A percentile compares a stretch with the other conserved stretches of the same genome.
Evolutionary conservation across 2,113 vertebrate species (phyloP).

Genomic region (Dissostichus mawsoni): DNA sequence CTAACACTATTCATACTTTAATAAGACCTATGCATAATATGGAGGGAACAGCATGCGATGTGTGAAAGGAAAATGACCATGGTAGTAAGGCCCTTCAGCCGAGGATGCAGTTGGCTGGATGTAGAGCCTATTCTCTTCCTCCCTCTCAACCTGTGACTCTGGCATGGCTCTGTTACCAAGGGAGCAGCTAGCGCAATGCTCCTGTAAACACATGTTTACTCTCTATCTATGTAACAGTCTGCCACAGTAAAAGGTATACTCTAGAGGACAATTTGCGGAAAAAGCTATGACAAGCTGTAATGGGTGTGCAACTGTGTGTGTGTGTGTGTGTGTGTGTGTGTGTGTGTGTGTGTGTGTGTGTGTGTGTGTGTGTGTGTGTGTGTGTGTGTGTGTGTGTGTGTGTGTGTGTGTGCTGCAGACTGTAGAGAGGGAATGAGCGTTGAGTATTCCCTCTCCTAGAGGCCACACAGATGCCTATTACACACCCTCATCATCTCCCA

Average conservation of each 20-base stretch:
- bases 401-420: constrained; percentile 35
- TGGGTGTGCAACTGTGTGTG: constrained; percentile 56
- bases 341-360: constrained; percentile 27
- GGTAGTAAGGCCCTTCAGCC: constrained; percentile 34
- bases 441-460: constrained; percentile 72
- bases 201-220: constrained; percentile 77
- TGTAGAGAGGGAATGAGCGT: constrained; percentile 56
- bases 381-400: constrained; percentile 56
- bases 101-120: constrained; percentile 39
- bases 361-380: constrained; percentile 34
- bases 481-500: constrained; percentile 81
- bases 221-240: constrained; percentile 76
- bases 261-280: constrained; percentile 76
- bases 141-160: constrained; percentile 42
- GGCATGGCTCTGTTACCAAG: constrained; percentile 43
- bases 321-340: constrained; percentile 17
- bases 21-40: constrained; percentile 31
- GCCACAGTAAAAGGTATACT: constrained; percentile 75
- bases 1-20: constrained; percentile 8
- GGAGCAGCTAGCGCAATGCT: constrained; percentile 58
- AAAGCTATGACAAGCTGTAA: constrained; percentile 76
- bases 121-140: constrained; percentile 42
- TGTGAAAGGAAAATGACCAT: constrained; percentile 50
- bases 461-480: constrained; percentile 78
- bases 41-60: constrained; percentile 32